These are phyloP conservation scores for Panagrolaimus sp. DNA, from an alignment of 1,140 invertebrate genomes.

Conservation along the genomic window DNA sequence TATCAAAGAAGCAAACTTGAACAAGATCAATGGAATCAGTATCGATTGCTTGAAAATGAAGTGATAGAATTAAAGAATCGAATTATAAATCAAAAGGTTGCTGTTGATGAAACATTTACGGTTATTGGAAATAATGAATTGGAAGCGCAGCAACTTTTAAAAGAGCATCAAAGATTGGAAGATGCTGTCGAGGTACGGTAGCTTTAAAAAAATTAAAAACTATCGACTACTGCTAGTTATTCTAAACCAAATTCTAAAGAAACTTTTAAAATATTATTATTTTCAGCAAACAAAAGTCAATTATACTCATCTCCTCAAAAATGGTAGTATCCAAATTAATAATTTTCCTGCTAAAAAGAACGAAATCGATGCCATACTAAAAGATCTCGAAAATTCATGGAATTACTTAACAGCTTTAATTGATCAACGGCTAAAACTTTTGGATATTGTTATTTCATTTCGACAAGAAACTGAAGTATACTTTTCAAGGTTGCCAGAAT, in stretches of 20 bases:
- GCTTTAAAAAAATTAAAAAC: no score
- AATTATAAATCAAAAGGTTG: neutral
- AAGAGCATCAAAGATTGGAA: conserved; percentile 1
- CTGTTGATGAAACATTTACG: neutral
- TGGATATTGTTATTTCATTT: conserved; percentile 23
- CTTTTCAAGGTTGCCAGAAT: neutral
- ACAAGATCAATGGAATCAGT: conserved; percentile 15
- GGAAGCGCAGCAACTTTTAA: neutral
- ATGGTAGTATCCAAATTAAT: conserved; percentile 14
- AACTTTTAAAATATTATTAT: no score
- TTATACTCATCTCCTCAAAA: conserved; percentile 35
- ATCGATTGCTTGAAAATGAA: neutral
- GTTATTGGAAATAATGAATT: neutral
- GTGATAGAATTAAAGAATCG: neutral
- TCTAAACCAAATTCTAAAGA: no score
- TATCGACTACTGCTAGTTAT: no score
- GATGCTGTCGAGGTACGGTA: no score
- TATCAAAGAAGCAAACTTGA: neutral
- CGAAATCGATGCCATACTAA: conserved; percentile 27
- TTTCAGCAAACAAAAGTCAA: conserved; percentile 25
- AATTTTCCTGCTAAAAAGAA: neutral
- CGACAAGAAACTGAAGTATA: neutral
- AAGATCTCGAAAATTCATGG: conserved; percentile 34
- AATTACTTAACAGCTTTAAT: conserved; percentile 19
- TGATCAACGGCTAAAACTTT: conserved; percentile 27